Base-by-base conservation (phyloP, 1,140 invertebrate genomes). In the Idris sp. region DNA sequence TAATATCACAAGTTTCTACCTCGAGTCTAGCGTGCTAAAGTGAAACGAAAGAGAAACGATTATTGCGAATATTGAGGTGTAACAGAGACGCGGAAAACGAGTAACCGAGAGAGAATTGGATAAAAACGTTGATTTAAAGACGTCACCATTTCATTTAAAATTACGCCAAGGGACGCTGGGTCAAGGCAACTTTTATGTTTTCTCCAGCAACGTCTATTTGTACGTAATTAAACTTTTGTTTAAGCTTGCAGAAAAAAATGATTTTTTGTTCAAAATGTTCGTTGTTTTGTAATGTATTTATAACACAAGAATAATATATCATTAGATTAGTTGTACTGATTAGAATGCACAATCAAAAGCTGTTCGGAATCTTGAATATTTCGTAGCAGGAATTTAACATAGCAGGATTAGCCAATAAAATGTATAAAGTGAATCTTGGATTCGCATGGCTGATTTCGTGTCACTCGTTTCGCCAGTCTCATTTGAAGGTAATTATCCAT, bases 51-150 rank as follows among this genome's bases (percentile, higher is more conserved):
- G 49, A 67, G 56, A 77, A 53, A 72, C 40, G 76, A 76, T 75
- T 69, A 69, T 76, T 76, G 78, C 46, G 72, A 82, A 76, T 77
- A 77, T 73, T 46, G 65, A 67, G 62, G 78, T 64, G 79, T 41
- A 51, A 65, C 73, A 43, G 56, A 61, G 59, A 53, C 18, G 36
- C 9, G 48, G 51, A 49, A 54, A 64, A 61, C 38, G 73, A 76
- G 56, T 33, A 53, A 53, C 43, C 46, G 51, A 61, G 43, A 68
- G 65, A 56, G 59, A 62, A 64, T 49, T 54, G 75, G 58, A 83
- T 81, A 86, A 88, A 86, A 88, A 88, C 84, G 83, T 86, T 86
- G 86, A 87, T 86, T 86, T 87, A 84, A 86, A 88, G 86, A 86
- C 81, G 86, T 88, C 85, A 85, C 83, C 80, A 82, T 88, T 88